phyloP scores from a whole-genome alignment of 2,113 vertebrate species.

The Festucalex cinctus region DNA sequence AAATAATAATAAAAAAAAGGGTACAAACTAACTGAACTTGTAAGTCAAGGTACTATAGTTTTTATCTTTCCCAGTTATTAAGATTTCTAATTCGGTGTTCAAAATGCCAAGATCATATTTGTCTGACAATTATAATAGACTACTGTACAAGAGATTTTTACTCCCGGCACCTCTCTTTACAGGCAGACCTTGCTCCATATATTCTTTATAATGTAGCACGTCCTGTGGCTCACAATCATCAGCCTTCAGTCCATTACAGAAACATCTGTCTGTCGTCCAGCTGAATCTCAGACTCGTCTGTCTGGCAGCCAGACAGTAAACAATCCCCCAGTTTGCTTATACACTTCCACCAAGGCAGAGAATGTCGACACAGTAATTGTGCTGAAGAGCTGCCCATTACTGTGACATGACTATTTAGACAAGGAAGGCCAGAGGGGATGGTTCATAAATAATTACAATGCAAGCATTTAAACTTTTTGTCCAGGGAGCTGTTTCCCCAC shows the following conservation, averaged over 20 bases:
- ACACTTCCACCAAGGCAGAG: conserved; percentile 32
- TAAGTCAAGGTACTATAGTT: too few relatives aligned
- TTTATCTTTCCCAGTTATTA: too few relatives aligned
- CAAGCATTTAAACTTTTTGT: conserved; percentile 6
- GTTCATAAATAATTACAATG: not conserved
- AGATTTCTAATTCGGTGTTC: too few relatives aligned
- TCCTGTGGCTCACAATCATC: conserved; percentile 15
- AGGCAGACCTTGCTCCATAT: not conserved
- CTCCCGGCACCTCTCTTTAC: not conserved
- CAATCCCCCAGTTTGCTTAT: conserved; percentile 18
- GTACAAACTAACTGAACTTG: too few relatives aligned
- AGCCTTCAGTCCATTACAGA: conserved; percentile 38
- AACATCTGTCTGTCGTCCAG: conserved; percentile 18
- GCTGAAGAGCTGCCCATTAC: conserved; percentile 7
- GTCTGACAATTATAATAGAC: not conserved
- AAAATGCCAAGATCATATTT: too few relatives aligned
- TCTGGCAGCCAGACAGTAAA: conserved; percentile 46
- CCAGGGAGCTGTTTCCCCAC: not conserved
- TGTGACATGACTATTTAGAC: conserved; percentile 17
- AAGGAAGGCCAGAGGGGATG: conserved; percentile 7
- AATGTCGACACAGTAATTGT: conserved; percentile 28
- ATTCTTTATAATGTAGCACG: not conserved
- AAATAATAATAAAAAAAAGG: too few relatives aligned
- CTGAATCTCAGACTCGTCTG: conserved; percentile 43
- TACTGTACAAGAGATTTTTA: not conserved